Evolutionary conservation across 2,888 invertebrate genomes (phyloP), one percentile per base, ranked within the genome.

Genomic region (Heliconius hortense): DNA sequence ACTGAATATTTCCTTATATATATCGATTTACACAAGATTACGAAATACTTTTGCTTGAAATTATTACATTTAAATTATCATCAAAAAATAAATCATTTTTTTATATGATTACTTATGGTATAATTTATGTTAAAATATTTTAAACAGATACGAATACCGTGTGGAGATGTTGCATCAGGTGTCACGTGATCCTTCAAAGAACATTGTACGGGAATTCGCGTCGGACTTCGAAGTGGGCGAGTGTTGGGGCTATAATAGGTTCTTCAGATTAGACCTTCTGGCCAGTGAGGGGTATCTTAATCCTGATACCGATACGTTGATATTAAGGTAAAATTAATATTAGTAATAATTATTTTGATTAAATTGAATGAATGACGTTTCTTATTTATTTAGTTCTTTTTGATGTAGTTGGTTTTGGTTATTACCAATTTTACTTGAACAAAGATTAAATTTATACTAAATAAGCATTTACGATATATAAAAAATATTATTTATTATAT

Each of bases 191-290:
- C 95, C 96, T 0, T 96, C 96, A 71, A 97, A 97, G 94, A 98
- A 98, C 87, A 98, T 98, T 80, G 97, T 98, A 35, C 95, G 98
- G 59, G 98, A 98, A 94, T 98, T 98, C 90, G 98, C 98, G 0
- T 98, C 98, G 0, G 98, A 98, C 92, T 98, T 98, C 92, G 98
- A 98, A 91, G 97, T 98, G 68, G 98, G 98, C 63, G 98, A 98
- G 94, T 98, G 98, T 86, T 98, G 98, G 98, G 98, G 98, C 0
- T 98, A 98, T 91, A 98, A 98, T 88, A 94, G 98, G 72, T 98
- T 98, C 93, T 98, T 98, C 91, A 94, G 98, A 60, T 95, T 98
- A 73, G 98, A 98, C 91, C 94, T 98, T 77, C 95, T 98, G 74
- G 97, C 97, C 62, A 97, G 97, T 81, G 98, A 98, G 92, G 98